A percentile compares a stretch with the other conserved stretches of the same genome.
Conservation (phyloP, 2,797 vertebrate genomes). For the Tachyglossus aculeatus region DNA sequence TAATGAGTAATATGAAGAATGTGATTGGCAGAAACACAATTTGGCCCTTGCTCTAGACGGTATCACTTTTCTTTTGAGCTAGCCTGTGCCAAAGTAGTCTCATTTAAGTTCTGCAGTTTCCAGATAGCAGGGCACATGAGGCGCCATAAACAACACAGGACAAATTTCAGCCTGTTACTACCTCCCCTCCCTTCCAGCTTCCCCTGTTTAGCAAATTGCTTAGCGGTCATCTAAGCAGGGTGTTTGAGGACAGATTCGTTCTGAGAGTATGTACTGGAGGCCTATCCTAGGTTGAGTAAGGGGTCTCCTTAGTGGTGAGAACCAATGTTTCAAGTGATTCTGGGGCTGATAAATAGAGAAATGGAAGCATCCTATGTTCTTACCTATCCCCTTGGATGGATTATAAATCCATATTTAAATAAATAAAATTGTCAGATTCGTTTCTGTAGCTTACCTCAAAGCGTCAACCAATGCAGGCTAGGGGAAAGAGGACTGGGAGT, state of each 20-base stretch:
- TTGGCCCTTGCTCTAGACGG: constrained; percentile 20
- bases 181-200: neutral
- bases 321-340: neutral
- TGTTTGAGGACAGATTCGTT: neutral
- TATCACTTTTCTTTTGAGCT: constrained; percentile 36
- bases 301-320: neutral
- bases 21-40: constrained; percentile 47
- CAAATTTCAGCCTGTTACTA: constrained; percentile 2
- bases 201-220: neutral
- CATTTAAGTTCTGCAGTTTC: neutral
- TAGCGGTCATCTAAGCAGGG: neutral
- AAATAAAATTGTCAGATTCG: neutral
- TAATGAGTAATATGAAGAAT: constrained; percentile 38
- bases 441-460: too few relatives aligned
- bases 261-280: neutral
- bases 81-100: constrained; percentile 12
- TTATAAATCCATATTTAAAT: neutral
- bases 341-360: neutral
- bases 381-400: neutral
- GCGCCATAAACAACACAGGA: neutral
- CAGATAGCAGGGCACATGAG: neutral
- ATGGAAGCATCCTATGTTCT: neutral
- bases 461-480: too few relatives aligned
- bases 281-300: neutral
- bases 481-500: too few relatives aligned